phyloP scores from a whole-genome alignment of 1,140 invertebrate genomes.

The Ceratina calcarata region DNA sequence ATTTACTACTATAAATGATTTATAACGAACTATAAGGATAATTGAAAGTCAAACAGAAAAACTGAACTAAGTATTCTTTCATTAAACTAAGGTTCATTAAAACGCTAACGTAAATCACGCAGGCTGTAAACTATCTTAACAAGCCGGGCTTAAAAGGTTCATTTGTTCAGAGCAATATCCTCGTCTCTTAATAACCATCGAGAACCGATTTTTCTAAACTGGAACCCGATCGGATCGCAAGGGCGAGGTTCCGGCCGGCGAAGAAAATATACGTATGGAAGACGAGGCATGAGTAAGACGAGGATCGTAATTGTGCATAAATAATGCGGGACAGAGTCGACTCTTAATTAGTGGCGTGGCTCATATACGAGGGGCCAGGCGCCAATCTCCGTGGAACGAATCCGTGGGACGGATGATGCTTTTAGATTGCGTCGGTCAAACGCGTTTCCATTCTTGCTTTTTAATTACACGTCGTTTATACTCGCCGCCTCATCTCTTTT shows the following conservation, averaged over 20 bases:
- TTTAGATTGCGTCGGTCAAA: conserved; percentile 20
- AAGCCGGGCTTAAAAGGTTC: too few relatives aligned
- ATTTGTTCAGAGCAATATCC: too few relatives aligned
- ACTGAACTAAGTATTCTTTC: too few relatives aligned
- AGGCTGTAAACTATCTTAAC: too few relatives aligned
- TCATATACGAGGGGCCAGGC: background rate
- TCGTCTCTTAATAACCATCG: background rate
- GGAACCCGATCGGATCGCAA: background rate
- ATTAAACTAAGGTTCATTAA: too few relatives aligned
- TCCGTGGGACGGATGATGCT: conserved; percentile 13
- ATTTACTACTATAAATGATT: too few relatives aligned
- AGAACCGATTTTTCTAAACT: conserved; percentile 17
- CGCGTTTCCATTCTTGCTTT: background rate
- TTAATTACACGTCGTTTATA: conserved; percentile 15
- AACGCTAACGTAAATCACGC: too few relatives aligned
- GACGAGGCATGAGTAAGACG: conserved; percentile 8
- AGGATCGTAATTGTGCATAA: conserved; percentile 31
- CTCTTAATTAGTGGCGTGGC: conserved; percentile 39
- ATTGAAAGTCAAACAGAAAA: too few relatives aligned
- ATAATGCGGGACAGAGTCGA: conserved; percentile 42
- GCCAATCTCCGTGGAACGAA: conserved; percentile 32
- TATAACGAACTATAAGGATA: too few relatives aligned
- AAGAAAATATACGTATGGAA: conserved; percentile 1
- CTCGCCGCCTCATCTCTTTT: background rate
- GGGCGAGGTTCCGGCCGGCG: background rate